Evolutionary conservation across 2,797 vertebrate genomes (phyloP).

Genomic region (Mormyrops boulengeri): DNA sequence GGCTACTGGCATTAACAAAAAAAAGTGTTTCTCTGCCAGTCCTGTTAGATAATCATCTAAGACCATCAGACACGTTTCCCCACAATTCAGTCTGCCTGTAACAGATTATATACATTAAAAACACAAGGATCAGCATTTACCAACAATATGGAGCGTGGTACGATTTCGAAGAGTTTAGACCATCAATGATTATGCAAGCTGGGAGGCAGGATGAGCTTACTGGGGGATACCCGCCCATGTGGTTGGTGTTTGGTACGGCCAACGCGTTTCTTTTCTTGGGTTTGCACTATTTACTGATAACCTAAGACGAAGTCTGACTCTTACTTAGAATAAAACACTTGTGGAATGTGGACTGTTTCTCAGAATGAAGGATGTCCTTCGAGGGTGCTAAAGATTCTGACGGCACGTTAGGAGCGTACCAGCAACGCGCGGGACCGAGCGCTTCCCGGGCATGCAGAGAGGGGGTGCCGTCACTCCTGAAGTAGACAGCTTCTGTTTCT

Average conservation of each 20-base stretch:
- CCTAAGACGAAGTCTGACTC: neutral
- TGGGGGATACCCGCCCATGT: neutral
- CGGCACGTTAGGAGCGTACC: neutral
- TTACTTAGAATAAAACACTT: neutral
- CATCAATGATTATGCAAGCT: neutral
- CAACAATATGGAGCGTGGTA: neutral
- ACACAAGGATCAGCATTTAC: neutral
- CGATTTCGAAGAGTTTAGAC: neutral
- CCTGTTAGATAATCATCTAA: neutral
- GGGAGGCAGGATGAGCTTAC: neutral
- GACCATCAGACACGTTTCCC: neutral
- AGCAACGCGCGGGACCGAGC: neutral
- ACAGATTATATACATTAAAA: neutral
- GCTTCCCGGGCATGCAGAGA: neutral
- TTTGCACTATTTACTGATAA: conserved; percentile 5
- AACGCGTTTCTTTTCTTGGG: neutral
- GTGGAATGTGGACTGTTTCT: neutral
- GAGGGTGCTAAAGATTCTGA: neutral
- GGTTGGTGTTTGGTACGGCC: neutral
- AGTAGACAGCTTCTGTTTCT: neutral
- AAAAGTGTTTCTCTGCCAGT: neutral
- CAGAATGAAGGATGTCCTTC: neutral
- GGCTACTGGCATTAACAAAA: neutral
- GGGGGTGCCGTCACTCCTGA: neutral
- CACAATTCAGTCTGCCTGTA: neutral